Percentiles rank a stretch among this genome's conserved stretches.
Evolutionary conservation across 2,888 invertebrate species (phyloP).

Genomic region (Gastrophysa polygoni): DNA sequence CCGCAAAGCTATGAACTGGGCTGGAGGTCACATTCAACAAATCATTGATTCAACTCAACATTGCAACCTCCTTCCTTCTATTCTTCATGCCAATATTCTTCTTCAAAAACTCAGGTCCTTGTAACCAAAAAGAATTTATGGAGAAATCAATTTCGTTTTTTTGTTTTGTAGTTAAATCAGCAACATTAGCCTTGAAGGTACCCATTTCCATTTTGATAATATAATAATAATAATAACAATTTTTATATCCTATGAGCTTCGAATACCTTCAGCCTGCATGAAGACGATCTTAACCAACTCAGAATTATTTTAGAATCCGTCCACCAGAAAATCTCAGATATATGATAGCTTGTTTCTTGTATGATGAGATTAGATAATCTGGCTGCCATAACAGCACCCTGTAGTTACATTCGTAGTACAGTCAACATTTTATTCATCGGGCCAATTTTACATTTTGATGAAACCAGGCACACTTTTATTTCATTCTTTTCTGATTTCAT

Average conservation of each 20-base stretch:
- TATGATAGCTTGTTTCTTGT: background rate
- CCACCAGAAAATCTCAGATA: background rate
- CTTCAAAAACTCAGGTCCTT: background rate
- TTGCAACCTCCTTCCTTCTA: too few species aligned
- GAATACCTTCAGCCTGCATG: background rate
- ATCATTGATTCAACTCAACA: too few species aligned
- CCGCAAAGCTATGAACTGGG: too few species aligned
- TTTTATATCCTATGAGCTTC: background rate
- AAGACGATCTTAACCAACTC: background rate
- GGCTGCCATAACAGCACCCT: background rate
- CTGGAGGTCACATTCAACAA: too few species aligned
- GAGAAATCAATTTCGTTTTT: background rate
- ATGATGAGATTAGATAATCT: background rate
- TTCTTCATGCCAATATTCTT: too few species aligned
- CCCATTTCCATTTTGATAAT: background rate
- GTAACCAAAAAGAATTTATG: background rate
- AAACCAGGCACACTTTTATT: too few species aligned
- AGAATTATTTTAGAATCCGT: background rate
- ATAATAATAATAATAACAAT: too few species aligned
- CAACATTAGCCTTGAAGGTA: background rate
- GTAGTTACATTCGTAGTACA: background rate
- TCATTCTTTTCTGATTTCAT: background rate
- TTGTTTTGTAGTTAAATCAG: background rate
- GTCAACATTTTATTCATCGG: background rate
- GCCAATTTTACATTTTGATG: background rate